These are phyloP conservation scores for Maylandia zebra DNA, from an alignment of 2,113 vertebrate species.

Conservation along the genomic window DNA sequence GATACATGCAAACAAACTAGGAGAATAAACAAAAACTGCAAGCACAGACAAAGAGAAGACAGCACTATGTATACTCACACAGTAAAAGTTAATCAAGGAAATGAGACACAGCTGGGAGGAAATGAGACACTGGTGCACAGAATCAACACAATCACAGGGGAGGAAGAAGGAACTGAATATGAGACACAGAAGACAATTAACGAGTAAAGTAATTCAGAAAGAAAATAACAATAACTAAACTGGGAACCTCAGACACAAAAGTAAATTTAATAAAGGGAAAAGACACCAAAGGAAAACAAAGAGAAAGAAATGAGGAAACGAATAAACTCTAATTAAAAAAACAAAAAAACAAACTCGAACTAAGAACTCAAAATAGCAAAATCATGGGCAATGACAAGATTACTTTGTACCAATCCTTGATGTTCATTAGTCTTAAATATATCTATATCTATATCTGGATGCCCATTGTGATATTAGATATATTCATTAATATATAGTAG, in stretches of 20 bases:
- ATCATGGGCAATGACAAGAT: background rate
- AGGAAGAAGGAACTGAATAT: background rate
- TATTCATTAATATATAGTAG: background rate
- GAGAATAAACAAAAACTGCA: background rate
- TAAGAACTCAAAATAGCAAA: background rate
- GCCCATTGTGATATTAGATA: background rate
- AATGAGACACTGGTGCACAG: background rate
- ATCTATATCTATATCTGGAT: background rate
- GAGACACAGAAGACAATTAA: background rate
- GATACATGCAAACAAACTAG: background rate
- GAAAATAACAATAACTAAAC: background rate
- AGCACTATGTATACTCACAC: background rate
- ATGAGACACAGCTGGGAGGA: background rate
- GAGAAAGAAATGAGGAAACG: background rate
- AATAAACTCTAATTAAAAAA: background rate
- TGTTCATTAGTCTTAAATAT: background rate
- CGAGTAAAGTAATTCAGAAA: background rate
- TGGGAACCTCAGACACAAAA: background rate
- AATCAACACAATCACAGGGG: background rate
- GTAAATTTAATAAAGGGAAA: background rate
- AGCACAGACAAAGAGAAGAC: background rate
- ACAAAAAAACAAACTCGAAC: accelerated
- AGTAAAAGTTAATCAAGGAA: background rate
- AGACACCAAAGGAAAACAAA: background rate
- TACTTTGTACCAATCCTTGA: background rate